These are phyloP conservation scores for Serrognathus titanus DNA, from an alignment of 2,888 invertebrate species.

Conservation along the genomic window DNA sequence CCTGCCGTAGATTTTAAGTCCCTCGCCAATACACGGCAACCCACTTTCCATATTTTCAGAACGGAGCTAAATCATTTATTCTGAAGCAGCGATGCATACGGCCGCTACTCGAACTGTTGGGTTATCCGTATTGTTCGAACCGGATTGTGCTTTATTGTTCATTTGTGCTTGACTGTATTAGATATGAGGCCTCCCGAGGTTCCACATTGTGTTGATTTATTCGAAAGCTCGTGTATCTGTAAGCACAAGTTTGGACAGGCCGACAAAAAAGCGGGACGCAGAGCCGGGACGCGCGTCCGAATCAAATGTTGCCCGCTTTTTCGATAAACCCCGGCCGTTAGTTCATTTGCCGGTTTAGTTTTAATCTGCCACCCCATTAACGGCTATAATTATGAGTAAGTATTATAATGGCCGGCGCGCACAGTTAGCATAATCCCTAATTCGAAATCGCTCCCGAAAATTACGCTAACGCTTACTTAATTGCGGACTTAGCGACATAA, in stretches of 20 bases:
- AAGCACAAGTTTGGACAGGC: slow-evolving; percentile 1
- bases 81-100: slow-evolving; percentile 34
- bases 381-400: slow-evolving; percentile 39
- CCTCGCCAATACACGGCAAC: slow-evolving; percentile 37
- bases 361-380: slow-evolving; percentile 24
- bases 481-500: slow-evolving; percentile 16
- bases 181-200: slow-evolving; percentile 26
- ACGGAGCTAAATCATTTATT: slow-evolving; percentile 39
- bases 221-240: slow-evolving; percentile 1
- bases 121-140: slow-evolving; percentile 33
- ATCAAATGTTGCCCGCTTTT: slow-evolving; percentile 8
- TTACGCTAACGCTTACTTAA: slow-evolving; percentile 31
- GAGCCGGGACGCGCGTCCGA: background rate
- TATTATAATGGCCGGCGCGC: slow-evolving; percentile 25
- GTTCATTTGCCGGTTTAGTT: slow-evolving; percentile 18
- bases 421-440: slow-evolving; percentile 39
- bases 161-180: slow-evolving; percentile 35
- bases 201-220: slow-evolving; percentile 9
- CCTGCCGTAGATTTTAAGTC: slow-evolving; percentile 23
- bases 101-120: slow-evolving; percentile 28
- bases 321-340: slow-evolving; percentile 10
- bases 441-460: slow-evolving; percentile 34
- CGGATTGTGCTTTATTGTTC: slow-evolving; percentile 36
- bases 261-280: slow-evolving; percentile 2
- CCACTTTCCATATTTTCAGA: slow-evolving; percentile 44